Base-by-base conservation (phyloP, 2,113 vertebrate genomes). In the Ciconia stormi region DNA sequence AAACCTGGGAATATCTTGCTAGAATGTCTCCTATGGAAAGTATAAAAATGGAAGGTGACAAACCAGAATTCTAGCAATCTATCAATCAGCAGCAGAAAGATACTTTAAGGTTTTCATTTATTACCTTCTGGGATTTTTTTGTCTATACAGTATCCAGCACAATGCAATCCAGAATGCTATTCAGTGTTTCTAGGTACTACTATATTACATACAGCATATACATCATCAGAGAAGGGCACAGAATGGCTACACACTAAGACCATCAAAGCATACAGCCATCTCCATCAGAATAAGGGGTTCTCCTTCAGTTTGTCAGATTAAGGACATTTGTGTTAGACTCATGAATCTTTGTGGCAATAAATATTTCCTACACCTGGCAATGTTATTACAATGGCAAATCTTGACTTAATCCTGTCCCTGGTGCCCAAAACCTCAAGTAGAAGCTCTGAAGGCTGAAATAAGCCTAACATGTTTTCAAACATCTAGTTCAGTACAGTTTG, bases 91-190 rank as follows among this genome's bases (percentile, higher is more conserved):
- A 71, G 29, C 23, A 94, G 23, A 87, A 91, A 86, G 38, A 81
- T 42, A 77, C 29, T 66, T 90, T 15, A 76, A 70, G 49, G 32
- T 66, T 73, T 90, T 36, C 16, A 32, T 61, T 53, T 76, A 44
- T 91, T 91, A 72, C 34, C 27, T 69, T 89, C 36, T 73, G 26
- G 7, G 10, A 0, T 2, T n/a, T 61, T 59, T 53, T 65, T 16
- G 9, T 52, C 44, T 26, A 10, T 55, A 62, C 25, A 67, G 7
- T 71, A 50, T n/a, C 27, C 36, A 55, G 18, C 21, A 93, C 56
- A 87, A 74, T 10, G 16, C 2, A 0, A 55, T 44, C 52, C 14
- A 29, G 56, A 82, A 58, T 0, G 0, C 40, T 92, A 6, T 22
- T 79, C 46, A n/a, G 13, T 42, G 26, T 55, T 94, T 71, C 49